Base-by-base conservation (phyloP, 2,113 vertebrate genomes). In the Oryzias woworae region DNA sequence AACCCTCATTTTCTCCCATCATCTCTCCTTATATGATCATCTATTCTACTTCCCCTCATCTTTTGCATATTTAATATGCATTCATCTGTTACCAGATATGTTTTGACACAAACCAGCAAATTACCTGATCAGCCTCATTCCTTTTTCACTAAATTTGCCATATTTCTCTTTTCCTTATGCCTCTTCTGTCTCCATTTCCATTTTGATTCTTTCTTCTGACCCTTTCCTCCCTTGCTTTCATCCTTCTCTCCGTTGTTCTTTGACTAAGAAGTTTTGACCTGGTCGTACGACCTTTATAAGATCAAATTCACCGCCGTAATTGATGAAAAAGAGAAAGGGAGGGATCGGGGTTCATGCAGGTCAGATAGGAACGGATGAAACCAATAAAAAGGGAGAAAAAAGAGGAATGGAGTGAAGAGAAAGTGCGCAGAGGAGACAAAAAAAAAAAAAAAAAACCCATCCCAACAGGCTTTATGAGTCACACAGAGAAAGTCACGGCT, bases 271-370 rank as follows among this genome's bases (percentile, higher is more conserved):
- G 67, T 81, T 83, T 81, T 69, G 16, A 18, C 77, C 78, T 28
- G 76, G 31, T 79, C 57, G 67, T 45, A 67, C 81, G 84, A 88
- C 88, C 83, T 89, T 87, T 84, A 18, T 18, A 5, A 18, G 84
- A 88, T 88, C 83, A 87, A 87, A 84, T 87, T 79, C 67, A 75
- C 73, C 80, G 57, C 73, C 83, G 86, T 82, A 75, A 76, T 78
- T 75, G 62, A 83, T 83, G 87, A 85, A 47, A 31, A 17, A 62
- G 60, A 48, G 62, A 49, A 53, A 63, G 67, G 28, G 20, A 17
- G 44, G 42, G 23, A 64, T 20, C 23, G 0, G 41, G 5, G 41
- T 26, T 5, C 17, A 18, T 45, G 26, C 5, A 16, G 22, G 20
- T 20, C 41, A 14, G 1, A 20, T 4, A 2, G 14, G 31, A 14